A percentile compares a stretch with the other conserved stretches of the same genome.
phyloP scores from a whole-genome alignment of 2,797 vertebrate species.

The Sebastes trivittatus region DNA sequence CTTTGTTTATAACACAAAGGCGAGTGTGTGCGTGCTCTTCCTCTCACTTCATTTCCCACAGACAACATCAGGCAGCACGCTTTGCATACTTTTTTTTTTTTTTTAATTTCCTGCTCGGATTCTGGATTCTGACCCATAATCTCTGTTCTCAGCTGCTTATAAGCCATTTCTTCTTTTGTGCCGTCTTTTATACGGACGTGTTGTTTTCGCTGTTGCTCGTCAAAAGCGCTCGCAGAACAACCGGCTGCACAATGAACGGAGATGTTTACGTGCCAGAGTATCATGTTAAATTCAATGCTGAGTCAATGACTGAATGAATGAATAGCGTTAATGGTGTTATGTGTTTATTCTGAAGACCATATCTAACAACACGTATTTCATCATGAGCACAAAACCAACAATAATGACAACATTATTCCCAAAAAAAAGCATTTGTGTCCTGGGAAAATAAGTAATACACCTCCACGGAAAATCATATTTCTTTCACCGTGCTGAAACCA shows the following conservation, averaged over 20 bases:
- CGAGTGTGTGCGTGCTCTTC: slow-evolving; percentile 17
- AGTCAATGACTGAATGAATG: slow-evolving; percentile 35
- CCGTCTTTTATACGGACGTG: slow-evolving; percentile 23
- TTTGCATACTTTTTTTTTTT: slow-evolving; percentile 53
- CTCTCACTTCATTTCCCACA: slow-evolving; percentile 50
- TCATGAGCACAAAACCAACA: background rate
- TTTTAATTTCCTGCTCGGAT: slow-evolving; percentile 61
- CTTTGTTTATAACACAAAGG: slow-evolving; percentile 76
- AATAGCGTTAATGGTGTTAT: background rate
- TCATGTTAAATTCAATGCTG: slow-evolving; percentile 40
- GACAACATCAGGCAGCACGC: slow-evolving; percentile 46
- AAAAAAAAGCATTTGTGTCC: background rate
- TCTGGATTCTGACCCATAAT: slow-evolving; percentile 61
- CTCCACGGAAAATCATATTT: background rate
- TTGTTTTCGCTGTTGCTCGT: slow-evolving; percentile 28
- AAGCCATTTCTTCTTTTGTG: slow-evolving; percentile 50
- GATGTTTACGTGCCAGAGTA: slow-evolving; percentile 23
- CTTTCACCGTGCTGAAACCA: background rate
- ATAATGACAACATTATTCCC: background rate
- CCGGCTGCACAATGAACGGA: slow-evolving; percentile 22
- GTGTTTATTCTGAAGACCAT: background rate
- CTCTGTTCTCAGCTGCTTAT: slow-evolving; percentile 55
- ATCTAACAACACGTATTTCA: background rate
- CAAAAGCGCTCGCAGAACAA: slow-evolving; percentile 7
- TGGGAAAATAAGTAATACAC: background rate